A percentile compares a stretch with the other conserved stretches of the same genome.
Evolutionary conservation across 2,113 vertebrate genomes (phyloP).

Genomic region (Perca flavescens): DNA sequence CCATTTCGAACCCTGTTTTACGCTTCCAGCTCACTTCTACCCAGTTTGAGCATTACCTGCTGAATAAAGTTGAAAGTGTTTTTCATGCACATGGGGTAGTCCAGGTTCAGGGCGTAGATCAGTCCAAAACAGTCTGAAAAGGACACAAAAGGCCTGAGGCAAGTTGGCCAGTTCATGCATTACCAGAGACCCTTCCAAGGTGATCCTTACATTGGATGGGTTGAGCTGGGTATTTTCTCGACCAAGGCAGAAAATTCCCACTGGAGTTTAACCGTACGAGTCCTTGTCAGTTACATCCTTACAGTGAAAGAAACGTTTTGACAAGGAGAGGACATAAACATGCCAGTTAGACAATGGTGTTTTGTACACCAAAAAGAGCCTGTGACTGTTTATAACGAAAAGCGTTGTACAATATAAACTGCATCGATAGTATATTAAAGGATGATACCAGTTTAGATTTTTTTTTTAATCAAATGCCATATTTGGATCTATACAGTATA

Average conservation of each 20-base stretch:
- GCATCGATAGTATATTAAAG: background rate
- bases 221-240: background rate
- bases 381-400: background rate
- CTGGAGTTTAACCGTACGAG: background rate
- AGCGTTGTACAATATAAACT: background rate
- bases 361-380: background rate
- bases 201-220: background rate
- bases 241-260: background rate
- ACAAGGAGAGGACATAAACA: too few species aligned
- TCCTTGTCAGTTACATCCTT: background rate
- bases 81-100: background rate
- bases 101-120: background rate
- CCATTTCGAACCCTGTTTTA: too few species aligned
- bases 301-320: background rate
- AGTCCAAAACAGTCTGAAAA: background rate
- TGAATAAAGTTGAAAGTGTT: conserved; percentile 11
- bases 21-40: too few species aligned
- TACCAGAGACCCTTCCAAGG: background rate
- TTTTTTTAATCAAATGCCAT: background rate
- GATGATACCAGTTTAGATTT: background rate
- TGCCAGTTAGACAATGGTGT: too few species aligned
- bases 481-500: background rate
- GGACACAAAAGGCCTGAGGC: background rate
- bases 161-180: too few species aligned
- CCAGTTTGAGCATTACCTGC: background rate